A percentile compares a stretch with the other conserved stretches of the same genome.
Evolutionary conservation across 2,113 vertebrate species (phyloP).

Genomic region (Channa argus): DNA sequence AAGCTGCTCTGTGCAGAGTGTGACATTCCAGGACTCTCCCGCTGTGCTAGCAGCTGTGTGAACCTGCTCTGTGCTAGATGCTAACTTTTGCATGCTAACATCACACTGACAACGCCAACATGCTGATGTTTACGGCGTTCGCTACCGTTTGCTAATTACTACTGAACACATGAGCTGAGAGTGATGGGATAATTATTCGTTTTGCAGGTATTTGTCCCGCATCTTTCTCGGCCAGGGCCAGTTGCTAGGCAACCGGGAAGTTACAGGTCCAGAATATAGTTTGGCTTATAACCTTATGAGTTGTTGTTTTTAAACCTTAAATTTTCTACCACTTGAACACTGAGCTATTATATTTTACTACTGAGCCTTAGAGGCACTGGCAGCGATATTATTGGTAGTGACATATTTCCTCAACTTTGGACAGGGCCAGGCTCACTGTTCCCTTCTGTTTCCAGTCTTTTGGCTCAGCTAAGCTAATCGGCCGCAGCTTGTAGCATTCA

Average conservation of each 20-base stretch:
- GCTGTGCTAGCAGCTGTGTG: background rate
- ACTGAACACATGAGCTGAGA: background rate
- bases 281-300: background rate
- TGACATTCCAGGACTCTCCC: too few relatives aligned
- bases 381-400: too few relatives aligned
- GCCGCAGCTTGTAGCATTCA: background rate
- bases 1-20: background rate
- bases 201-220: background rate
- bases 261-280: background rate
- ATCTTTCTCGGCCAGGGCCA: background rate
- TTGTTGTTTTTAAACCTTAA: background rate
- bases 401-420: background rate
- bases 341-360: background rate
- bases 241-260: constrained; percentile 21
- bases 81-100: background rate
- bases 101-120: background rate
- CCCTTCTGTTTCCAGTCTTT: background rate
- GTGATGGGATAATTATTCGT: background rate
- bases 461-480: background rate
- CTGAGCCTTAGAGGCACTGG: too few relatives aligned
- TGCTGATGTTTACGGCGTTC: background rate
- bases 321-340: background rate
- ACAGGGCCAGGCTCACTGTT: background rate
- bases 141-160: too few relatives aligned
- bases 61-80: background rate